phyloP scores from a whole-genome alignment of 1,140 invertebrate genomes.

The Drosophila lini region DNA sequence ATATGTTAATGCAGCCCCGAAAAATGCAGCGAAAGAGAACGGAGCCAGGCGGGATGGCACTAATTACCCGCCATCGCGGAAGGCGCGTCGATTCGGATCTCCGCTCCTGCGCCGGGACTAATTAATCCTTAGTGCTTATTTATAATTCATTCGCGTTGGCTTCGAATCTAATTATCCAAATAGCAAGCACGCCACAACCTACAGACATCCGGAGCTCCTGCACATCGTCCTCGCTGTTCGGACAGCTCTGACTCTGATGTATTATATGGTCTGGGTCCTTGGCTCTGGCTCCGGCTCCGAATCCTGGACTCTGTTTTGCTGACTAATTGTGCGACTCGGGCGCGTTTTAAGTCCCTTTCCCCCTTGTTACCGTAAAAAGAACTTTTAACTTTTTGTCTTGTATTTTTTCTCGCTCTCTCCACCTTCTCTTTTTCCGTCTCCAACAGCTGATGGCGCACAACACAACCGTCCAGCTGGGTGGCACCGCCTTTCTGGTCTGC shows the following conservation, averaged over 20 bases:
- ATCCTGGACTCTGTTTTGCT: conserved; percentile 39
- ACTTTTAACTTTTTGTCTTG: conserved; percentile 82
- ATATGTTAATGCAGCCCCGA: conserved; percentile 51
- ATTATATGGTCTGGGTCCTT: conserved; percentile 6
- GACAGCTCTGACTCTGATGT: conserved; percentile 37
- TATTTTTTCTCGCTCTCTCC: conserved; percentile 40
- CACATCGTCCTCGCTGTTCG: conserved; percentile 5
- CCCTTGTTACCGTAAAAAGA: conserved; percentile 59
- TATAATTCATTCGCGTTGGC: conserved; percentile 70
- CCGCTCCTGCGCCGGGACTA: conserved; percentile 43
- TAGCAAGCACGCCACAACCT: conserved; percentile 53
- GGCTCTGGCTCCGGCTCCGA: background rate
- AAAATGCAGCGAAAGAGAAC: conserved; percentile 7
- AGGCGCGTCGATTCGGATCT: conserved; percentile 22
- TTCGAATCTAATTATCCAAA: conserved; percentile 77
- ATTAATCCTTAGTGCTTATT: conserved; percentile 80
- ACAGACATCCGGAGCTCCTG: conserved; percentile 14
- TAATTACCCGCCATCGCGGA: conserved; percentile 56
- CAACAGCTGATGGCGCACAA: conserved; percentile 90
- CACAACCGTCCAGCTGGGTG: conserved; percentile 92
- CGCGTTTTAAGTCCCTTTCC: conserved; percentile 16
- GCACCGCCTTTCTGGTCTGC: conserved; percentile 93
- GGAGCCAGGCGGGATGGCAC: conserved; percentile 31
- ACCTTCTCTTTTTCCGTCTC: conserved; percentile 7
- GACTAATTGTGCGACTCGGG: conserved; percentile 64